Evolutionary conservation across 2,888 invertebrate species (phyloP).

Genomic region (Meiosimyza platycephala): DNA sequence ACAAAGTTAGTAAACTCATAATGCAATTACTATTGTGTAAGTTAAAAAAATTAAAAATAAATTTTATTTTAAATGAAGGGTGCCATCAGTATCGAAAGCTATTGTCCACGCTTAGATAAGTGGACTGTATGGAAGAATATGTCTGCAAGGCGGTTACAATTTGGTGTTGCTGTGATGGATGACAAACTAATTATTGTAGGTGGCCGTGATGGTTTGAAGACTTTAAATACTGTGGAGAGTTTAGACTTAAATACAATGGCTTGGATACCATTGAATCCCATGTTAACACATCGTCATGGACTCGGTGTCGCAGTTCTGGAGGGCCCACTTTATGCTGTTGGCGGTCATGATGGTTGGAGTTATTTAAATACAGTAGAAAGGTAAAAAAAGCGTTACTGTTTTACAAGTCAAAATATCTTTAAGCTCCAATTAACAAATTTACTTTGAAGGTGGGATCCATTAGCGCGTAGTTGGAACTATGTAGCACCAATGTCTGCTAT

Average conservation of each 20-base stretch:
- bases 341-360: constrained; percentile 90
- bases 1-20: constrained; percentile 70
- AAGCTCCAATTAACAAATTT: constrained; percentile 2
- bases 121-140: constrained; percentile 66
- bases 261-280: constrained; percentile 86
- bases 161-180: constrained; percentile 88
- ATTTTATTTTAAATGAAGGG: constrained; percentile 67
- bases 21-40: too few relatives aligned
- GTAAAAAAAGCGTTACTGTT: constrained; percentile 49
- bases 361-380: constrained; percentile 93
- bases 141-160: constrained; percentile 79
- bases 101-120: constrained; percentile 68
- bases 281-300: constrained; percentile 90
- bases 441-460: constrained; percentile 82
- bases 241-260: constrained; percentile 83
- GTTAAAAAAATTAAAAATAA: too few relatives aligned
- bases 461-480: constrained; percentile 87
- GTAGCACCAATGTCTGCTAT: constrained; percentile 91
- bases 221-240: constrained; percentile 91
- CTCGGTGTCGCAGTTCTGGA: constrained; percentile 82
- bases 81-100: constrained; percentile 90
- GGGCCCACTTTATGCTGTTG: constrained; percentile 90
- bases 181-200: constrained; percentile 88
- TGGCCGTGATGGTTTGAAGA: constrained; percentile 93
- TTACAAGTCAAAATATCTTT: background rate